Conservation (phyloP, 2,797 vertebrate genomes). For the Leuciscus waleckii region DNA sequence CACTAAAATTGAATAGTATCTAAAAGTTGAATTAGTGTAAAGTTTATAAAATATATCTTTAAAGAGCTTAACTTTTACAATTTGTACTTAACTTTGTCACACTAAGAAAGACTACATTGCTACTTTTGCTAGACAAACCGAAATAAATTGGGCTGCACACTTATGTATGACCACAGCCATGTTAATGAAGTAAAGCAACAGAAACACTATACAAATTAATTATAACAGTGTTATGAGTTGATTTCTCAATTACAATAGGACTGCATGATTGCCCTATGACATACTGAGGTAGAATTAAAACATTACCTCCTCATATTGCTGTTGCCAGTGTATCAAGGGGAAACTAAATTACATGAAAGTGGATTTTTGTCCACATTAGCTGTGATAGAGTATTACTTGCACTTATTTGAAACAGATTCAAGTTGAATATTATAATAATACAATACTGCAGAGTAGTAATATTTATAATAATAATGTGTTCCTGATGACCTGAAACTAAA, state of each 20-base stretch:
- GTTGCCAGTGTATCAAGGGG: neutral
- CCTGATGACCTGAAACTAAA: neutral
- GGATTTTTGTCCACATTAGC: too few species aligned
- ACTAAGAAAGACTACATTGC: neutral
- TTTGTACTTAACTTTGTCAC: neutral
- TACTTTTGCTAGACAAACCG: neutral
- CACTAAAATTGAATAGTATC: too few species aligned
- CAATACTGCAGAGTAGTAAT: neutral
- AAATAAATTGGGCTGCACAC: too few species aligned
- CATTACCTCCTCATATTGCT: neutral
- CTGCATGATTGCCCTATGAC: neutral
- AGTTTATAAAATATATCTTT: neutral
- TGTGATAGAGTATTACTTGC: neutral
- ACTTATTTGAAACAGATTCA: neutral
- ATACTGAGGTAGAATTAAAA: neutral
- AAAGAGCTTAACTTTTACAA: neutral
- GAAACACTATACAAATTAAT: too few species aligned
- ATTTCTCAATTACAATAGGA: neutral
- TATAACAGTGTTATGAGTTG: neutral
- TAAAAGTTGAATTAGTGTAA: neutral
- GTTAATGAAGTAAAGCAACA: too few species aligned
- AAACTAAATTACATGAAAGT: neutral
- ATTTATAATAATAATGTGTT: neutral
- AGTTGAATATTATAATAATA: neutral
- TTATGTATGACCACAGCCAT: too few species aligned